Evolutionary conservation across 2,888 invertebrate genomes (phyloP).

Genomic region (Agrotis exclamationis): DNA sequence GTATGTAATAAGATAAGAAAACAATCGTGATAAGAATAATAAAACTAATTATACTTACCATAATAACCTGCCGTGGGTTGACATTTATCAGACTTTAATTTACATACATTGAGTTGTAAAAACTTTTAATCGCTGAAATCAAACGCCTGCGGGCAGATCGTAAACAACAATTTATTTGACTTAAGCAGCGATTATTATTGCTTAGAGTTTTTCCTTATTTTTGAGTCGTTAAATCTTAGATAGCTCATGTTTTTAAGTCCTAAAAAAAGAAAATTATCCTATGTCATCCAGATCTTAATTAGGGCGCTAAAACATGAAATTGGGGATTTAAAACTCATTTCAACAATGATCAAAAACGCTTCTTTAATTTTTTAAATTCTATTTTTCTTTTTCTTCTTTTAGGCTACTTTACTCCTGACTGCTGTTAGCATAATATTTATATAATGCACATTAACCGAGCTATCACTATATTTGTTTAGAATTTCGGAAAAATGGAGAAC

Average conservation of each 20-base stretch:
- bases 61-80: slow-evolving; percentile 9
- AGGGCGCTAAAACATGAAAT: too few species aligned
- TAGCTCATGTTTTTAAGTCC: background rate
- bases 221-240: slow-evolving; percentile 17
- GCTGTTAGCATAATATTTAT: too few species aligned
- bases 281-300: too few species aligned
- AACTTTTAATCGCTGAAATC: slow-evolving; percentile 45
- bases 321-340: too few species aligned
- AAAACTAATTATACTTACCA: slow-evolving; percentile 7
- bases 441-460: too few species aligned
- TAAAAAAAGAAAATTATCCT: background rate
- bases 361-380: too few species aligned
- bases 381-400: too few species aligned
- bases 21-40: slow-evolving; percentile 4
- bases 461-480: too few species aligned
- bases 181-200: slow-evolving; percentile 30
- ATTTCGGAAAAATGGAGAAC: too few species aligned
- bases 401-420: too few species aligned
- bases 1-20: background rate
- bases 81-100: slow-evolving; percentile 46
- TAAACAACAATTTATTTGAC: slow-evolving; percentile 57
- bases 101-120: slow-evolving; percentile 49
- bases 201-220: slow-evolving; percentile 23
- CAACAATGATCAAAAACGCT: too few species aligned
- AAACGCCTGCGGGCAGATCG: slow-evolving; percentile 56